These are phyloP conservation scores for Scotopteryx bipunctaria DNA, from an alignment of 2,888 invertebrate species.

Conservation along the genomic window DNA sequence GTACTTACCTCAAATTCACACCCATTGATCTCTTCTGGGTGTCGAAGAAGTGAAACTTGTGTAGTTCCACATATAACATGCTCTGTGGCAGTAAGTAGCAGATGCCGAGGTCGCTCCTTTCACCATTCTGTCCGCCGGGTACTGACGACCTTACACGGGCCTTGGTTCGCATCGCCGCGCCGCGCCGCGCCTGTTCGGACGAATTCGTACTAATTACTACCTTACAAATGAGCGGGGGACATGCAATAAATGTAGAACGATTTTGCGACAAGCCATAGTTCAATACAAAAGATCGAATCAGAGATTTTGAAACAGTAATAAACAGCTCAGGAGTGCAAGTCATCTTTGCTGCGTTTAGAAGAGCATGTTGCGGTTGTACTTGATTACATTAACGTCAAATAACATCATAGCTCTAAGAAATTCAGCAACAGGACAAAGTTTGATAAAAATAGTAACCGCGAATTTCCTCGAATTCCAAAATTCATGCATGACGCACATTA, in stretches of 20 bases:
- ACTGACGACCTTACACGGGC: slow-evolving; percentile 68
- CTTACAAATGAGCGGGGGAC: background rate
- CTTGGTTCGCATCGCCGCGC: slow-evolving; percentile 52
- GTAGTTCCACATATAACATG: background rate
- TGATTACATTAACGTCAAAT: no score
- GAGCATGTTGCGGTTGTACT: no score
- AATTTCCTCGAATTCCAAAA: no score
- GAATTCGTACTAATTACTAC: slow-evolving; percentile 20
- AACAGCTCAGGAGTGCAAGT: no score
- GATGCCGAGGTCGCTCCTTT: slow-evolving; percentile 78
- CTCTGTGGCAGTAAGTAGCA: slow-evolving; percentile 32
- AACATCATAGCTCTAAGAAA: no score
- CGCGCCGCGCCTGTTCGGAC: slow-evolving; percentile 47
- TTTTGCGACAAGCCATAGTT: background rate
- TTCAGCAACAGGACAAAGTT: no score
- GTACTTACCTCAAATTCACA: background rate
- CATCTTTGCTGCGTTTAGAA: no score
- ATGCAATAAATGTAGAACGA: background rate
- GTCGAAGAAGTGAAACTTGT: slow-evolving; percentile 7
- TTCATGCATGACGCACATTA: background rate
- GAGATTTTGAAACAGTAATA: background rate
- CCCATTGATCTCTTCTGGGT: no score
- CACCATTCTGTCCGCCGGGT: slow-evolving; percentile 72
- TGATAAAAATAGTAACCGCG: no score
- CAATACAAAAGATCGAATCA: no score